phyloP scores from a whole-genome alignment of 2,797 vertebrate species.

The Hypotaenidia philippensis region DNA sequence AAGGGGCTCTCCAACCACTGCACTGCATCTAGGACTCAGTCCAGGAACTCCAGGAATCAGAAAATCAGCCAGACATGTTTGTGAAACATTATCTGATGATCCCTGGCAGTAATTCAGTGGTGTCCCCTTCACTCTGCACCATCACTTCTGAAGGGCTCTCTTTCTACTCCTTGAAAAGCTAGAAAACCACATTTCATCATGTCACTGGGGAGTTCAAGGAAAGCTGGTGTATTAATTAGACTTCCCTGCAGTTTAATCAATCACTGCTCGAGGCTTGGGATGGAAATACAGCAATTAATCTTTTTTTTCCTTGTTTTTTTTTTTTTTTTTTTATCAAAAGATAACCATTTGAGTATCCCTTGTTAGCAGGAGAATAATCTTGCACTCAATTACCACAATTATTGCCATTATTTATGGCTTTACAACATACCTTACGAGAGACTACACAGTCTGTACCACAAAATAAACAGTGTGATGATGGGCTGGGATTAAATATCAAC shows the following conservation, averaged over 20 bases:
- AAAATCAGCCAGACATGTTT: not conserved
- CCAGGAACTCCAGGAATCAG: constrained; percentile 45
- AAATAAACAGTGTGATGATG: not conserved
- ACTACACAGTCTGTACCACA: not conserved
- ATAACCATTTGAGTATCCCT: not conserved
- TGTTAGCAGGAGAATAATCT: not conserved
- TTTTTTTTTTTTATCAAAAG: not conserved
- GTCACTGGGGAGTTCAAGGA: constrained; percentile 15
- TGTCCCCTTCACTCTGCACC: not conserved
- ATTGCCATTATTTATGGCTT: not conserved
- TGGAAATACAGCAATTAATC: constrained; percentile 58
- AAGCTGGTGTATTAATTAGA: constrained; percentile 70
- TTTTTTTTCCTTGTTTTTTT: not conserved
- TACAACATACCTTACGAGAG: not conserved
- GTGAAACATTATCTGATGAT: not conserved
- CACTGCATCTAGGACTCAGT: not conserved
- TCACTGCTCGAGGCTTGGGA: constrained; percentile 20
- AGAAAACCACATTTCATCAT: not conserved
- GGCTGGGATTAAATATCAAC: not conserved
- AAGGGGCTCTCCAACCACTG: not conserved
- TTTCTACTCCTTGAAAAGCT: not conserved
- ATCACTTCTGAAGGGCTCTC: not conserved
- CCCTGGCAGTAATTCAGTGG: not conserved
- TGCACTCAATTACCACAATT: not conserved
- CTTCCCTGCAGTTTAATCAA: constrained; percentile 59